Base-by-base conservation (phyloP, 2,797 vertebrate genomes). In the Typhlichthys subterraneus region DNA sequence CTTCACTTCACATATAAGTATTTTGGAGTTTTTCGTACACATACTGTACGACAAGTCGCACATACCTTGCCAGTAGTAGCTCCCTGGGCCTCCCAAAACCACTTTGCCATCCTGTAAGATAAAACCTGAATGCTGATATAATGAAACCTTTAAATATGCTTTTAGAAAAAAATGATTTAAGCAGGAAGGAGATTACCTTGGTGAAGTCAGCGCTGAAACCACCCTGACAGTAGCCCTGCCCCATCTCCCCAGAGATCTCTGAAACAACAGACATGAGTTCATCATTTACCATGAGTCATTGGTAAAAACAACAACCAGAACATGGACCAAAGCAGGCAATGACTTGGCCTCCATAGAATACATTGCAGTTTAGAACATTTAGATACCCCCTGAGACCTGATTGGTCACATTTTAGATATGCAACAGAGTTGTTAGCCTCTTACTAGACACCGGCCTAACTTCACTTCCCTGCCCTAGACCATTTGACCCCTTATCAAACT, bases 191-290 rank as follows among this genome's bases (percentile, higher is more conserved):
- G 38, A 60, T 89, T 85, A 96, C 96, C 94, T 88, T 93, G 19
- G 96, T 97, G 83, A 98, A 95, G 80, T 97, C 96, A 0, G 96
- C 95, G 45, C 95, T 97, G 88, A 97, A 98, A 63, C 96, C 96
- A 56, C 95, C 95, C 88, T 98, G 96, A 85, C 96, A 97, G 83
- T 95, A 97, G 1, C 96, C 96, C 67, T 97, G 96, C 12, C 94
- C 94, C 0, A 2, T 63, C 0, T 31, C 60, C 0, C 71, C 88
- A 65, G 73, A 81, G 57, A 93, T 82, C 71, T 96, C 96, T 97
- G 70, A 73, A 71, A 84, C 29, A 61, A 11, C 14, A 58, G 3
- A 52, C 6, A 11, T 23, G 5, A 42, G 38, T 42, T 42, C 23
- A 29, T 29, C 23, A 29, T 29, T 29, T 29, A 29, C 3, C 23